Percentiles rank a stretch among this genome's conserved stretches.
phyloP scores from a whole-genome alignment of 1,140 invertebrate species.

The Oryctes rhinoceros region DNA sequence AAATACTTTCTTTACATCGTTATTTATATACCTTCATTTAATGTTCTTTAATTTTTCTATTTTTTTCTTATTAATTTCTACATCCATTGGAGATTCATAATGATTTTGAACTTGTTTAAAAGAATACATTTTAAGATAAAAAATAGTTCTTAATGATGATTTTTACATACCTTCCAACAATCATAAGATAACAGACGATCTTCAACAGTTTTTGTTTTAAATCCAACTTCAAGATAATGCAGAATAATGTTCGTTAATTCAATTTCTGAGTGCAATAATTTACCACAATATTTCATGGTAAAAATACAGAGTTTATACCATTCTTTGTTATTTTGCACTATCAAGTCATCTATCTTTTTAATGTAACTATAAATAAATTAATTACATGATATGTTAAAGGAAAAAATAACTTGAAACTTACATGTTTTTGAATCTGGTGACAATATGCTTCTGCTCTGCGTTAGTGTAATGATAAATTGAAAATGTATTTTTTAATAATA shows the following conservation, averaged over 20 bases:
- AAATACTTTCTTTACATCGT: no score
- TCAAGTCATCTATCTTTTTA: slow-evolving; percentile 1
- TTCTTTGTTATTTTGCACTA: not conserved
- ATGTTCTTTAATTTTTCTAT: no score
- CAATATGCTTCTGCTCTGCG: not conserved
- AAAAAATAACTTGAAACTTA: not conserved
- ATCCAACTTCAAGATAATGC: slow-evolving; percentile 33
- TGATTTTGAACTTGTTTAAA: not conserved
- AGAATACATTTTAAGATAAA: not conserved
- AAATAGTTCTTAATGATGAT: slow-evolving; percentile 23
- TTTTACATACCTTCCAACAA: slow-evolving; percentile 39
- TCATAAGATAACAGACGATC: slow-evolving; percentile 22
- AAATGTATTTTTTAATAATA: not conserved
- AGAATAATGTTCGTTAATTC: slow-evolving; percentile 13
- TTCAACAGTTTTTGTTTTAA: slow-evolving; percentile 39
- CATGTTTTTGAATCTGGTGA: not conserved
- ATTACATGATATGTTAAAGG: not conserved
- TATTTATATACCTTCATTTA: no score
- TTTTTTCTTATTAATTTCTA: no score
- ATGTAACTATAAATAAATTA: slow-evolving; percentile 14
- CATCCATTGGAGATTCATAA: no score
- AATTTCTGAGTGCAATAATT: slow-evolving; percentile 37
- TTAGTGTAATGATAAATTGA: not conserved
- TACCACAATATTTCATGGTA: slow-evolving; percentile 41
- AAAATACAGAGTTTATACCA: slow-evolving; percentile 36